Base-by-base conservation (phyloP, 2,113 vertebrate species). In the Hirundichthys speculiger region DNA sequence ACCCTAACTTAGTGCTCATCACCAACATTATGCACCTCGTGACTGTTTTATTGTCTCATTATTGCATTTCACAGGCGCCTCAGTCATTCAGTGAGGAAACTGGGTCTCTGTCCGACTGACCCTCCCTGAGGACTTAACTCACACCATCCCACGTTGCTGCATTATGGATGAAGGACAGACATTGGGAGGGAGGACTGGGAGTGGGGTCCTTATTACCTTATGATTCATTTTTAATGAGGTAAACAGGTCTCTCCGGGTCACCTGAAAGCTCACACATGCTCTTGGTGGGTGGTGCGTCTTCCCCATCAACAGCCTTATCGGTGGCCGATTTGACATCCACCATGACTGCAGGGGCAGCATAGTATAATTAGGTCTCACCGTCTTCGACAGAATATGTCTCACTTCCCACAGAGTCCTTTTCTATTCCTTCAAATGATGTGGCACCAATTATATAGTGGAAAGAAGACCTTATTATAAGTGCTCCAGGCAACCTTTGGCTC, bases 171-270 rank as follows among this genome's bases (percentile, higher is more conserved):
- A 86, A 82, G 74, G 71, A 77, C 80, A 90, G 89, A 71, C 79
- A 60, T 72, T 49, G 69, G 73, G 56, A 72, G 42, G 72, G 73
- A 61, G 62, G 69, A 48, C 27, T 22, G 63, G 69, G 53, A 60
- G 62, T 1, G 6, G 67, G 74, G 74, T 72, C 85, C 86, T 84
- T 91, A 91, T 92, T 91, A 90, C 86, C 86, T 92, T 85, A 59
- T 83, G 85, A 90, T 92, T 90, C 42, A 92, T 92, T 91, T 92
- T 92, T 91, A 92, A 92, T 92, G 89, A 90, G 82, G 85, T 85
- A 90, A 90, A 89, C 91, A 88, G 89, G 88, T 90, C 88, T 89
- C 88, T 83, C 69, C 84, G 75, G 92, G 92, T 92, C 91, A 92
- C 79, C 83, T 83, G 79, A 22, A 49, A 50, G 53, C 84, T 79